Conservation (phyloP, 2,113 vertebrate species). For the Cercocebus atys region DNA sequence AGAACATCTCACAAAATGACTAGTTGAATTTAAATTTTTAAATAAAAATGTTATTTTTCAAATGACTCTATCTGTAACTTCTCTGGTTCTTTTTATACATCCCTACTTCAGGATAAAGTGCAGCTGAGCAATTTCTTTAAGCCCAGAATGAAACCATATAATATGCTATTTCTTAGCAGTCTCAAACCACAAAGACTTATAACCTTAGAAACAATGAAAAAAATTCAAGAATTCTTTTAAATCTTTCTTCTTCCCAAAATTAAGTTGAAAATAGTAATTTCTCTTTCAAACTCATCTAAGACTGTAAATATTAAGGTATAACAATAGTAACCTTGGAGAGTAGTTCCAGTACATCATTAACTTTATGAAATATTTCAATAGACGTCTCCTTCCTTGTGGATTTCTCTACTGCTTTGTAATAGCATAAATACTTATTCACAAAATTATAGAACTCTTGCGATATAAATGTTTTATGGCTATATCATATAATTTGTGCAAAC, state of each 20-base stretch:
- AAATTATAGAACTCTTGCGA: conserved; percentile 55
- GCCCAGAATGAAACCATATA: conserved; percentile 24
- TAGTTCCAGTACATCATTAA: conserved; percentile 69
- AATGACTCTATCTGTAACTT: conserved; percentile 9
- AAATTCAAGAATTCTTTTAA: conserved; percentile 30
- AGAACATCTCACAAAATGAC: conserved; percentile 16
- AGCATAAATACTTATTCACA: background rate
- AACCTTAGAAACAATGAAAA: conserved; percentile 32
- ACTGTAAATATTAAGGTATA: conserved; percentile 39
- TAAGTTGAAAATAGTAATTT: conserved; percentile 37
- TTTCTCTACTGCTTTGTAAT: conserved; percentile 50
- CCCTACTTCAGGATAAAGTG: conserved; percentile 3
- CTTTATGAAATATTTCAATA: conserved; percentile 67
- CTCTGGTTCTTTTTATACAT: conserved; percentile 21
- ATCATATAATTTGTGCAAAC: conserved; percentile 70
- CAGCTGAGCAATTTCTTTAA: conserved; percentile 45
- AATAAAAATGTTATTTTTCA: conserved; percentile 41
- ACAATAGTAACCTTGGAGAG: conserved; percentile 71
- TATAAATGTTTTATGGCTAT: conserved; percentile 57
- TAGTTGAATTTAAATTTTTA: conserved; percentile 63
- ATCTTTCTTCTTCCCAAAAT: conserved; percentile 41
- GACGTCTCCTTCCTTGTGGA: conserved; percentile 55
- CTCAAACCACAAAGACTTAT: conserved; percentile 26
- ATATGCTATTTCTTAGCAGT: conserved; percentile 17
- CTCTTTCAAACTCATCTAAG: background rate